Percentiles rank a stretch among this genome's conserved stretches.
Evolutionary conservation across 2,113 vertebrate genomes (phyloP).

Genomic region (Asarcornis scutulata): DNA sequence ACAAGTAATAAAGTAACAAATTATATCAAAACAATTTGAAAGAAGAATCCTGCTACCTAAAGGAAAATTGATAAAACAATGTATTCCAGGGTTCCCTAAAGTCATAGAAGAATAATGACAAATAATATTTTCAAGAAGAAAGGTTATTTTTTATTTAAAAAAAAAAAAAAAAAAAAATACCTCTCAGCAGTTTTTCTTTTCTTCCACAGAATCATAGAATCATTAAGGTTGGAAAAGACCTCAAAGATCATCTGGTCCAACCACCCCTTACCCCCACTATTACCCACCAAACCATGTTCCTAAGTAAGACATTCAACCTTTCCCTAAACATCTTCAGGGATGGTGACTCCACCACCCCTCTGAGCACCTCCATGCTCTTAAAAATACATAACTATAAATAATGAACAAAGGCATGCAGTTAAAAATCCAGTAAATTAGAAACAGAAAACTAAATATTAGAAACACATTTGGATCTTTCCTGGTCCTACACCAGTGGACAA

Average conservation of each 20-base stretch:
- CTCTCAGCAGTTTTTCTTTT: neutral
- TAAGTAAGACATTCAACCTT: too few species aligned
- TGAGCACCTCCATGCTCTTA: neutral
- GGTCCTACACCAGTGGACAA: neutral
- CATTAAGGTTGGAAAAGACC: too few species aligned
- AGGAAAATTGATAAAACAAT: neutral
- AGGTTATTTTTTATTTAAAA: neutral
- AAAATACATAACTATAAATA: neutral
- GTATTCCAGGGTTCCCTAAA: neutral
- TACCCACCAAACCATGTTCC: too few species aligned
- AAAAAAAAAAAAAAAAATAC: too few species aligned
- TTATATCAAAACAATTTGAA: neutral
- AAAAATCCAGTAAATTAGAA: neutral
- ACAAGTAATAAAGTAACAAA: too few species aligned
- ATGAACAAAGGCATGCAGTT: neutral
- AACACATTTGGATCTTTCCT: neutral
- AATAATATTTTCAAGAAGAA: neutral
- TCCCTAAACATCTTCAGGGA: too few species aligned
- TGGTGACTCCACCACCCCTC: too few species aligned
- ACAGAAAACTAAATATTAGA: neutral
- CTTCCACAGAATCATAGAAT: too few species aligned
- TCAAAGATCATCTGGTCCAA: too few species aligned
- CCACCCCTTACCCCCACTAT: too few species aligned
- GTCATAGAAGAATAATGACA: neutral
- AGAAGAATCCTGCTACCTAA: neutral